These are phyloP conservation scores for Taxidea taxus DNA, from an alignment of 2,113 vertebrate species.

Conservation along the genomic window DNA sequence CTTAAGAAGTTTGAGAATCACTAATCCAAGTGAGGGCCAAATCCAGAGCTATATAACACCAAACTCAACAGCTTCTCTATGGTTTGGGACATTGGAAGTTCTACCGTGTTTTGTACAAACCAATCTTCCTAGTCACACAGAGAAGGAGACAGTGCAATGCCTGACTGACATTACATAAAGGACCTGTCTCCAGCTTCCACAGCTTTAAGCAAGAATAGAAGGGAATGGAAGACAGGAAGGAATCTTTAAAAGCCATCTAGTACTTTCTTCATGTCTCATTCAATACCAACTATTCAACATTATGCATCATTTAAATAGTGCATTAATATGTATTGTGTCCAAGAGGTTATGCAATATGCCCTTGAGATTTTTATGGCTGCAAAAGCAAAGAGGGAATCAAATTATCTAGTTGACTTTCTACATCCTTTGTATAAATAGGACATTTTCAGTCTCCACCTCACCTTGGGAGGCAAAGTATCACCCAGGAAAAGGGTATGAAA, in stretches of 20 bases:
- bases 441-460: background rate
- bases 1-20: background rate
- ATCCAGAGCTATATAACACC: background rate
- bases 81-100: background rate
- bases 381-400: slow-evolving; percentile 38
- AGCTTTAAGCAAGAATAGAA: background rate
- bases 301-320: slow-evolving; percentile 38
- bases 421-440: background rate
- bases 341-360: slow-evolving; percentile 26
- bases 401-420: slow-evolving; percentile 15
- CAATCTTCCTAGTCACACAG: background rate
- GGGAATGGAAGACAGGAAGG: background rate
- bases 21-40: background rate
- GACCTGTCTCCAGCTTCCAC: background rate
- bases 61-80: background rate
- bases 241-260: background rate
- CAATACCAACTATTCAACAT: slow-evolving; percentile 24
- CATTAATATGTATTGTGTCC: slow-evolving; percentile 28
- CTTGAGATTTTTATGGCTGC: slow-evolving; percentile 19
- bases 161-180: background rate
- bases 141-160: background rate
- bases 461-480: background rate
- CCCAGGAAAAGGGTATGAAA: background rate
- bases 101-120: background rate
- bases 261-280: slow-evolving; percentile 12